Conservation (phyloP, 2,113 vertebrate genomes). For the Megaceryle maxima region DNA sequence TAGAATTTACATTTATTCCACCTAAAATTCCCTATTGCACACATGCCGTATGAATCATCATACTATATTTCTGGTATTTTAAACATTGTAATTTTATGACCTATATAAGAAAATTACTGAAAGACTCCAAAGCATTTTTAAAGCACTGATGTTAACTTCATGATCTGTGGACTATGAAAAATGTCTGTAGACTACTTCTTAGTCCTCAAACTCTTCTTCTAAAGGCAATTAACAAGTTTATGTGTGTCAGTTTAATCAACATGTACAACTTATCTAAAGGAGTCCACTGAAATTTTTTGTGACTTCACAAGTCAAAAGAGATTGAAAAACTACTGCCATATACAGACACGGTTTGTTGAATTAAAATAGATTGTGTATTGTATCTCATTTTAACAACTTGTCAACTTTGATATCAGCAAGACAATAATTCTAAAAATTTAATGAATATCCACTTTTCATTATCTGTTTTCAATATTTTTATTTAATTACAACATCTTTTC, state of each 20-base stretch:
- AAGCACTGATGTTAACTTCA: neutral
- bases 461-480: constrained; percentile 5
- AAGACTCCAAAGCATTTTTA: neutral
- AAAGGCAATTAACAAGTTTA: neutral
- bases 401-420: constrained; percentile 7
- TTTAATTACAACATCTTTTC: constrained; percentile 40
- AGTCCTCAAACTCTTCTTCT: neutral
- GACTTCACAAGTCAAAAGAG: neutral
- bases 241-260: neutral
- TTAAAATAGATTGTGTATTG: neutral
- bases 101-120: neutral
- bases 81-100: neutral
- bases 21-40: neutral
- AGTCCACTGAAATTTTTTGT: neutral
- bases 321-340: neutral
- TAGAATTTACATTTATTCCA: neutral
- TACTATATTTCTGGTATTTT: neutral
- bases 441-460: constrained; percentile 20
- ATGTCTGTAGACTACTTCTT: neutral
- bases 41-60: neutral
- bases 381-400: constrained; percentile 3
- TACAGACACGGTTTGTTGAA: neutral
- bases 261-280: neutral
- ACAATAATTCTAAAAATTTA: neutral
- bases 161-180: neutral